Conservation (phyloP, 1,140 invertebrate species). For the Ruditapes philippinarum region DNA sequence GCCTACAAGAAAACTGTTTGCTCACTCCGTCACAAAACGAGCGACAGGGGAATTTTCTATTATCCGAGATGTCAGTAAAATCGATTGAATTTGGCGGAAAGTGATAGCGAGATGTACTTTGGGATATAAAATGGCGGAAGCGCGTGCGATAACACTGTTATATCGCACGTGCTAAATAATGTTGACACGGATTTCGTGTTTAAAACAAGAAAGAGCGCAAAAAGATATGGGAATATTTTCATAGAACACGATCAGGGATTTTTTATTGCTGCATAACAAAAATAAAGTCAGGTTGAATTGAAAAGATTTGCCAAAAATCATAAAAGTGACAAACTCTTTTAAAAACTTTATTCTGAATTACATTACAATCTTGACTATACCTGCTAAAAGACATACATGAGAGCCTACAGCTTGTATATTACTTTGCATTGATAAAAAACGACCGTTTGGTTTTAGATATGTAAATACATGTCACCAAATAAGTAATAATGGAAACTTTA, state of each 20-base stretch:
- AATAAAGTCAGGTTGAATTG: neutral
- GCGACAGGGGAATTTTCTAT: conserved; percentile 55
- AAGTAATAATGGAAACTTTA: too few relatives aligned
- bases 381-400: too few relatives aligned
- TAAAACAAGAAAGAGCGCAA: neutral
- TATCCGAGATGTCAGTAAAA: conserved; percentile 38
- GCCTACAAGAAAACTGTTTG: conserved; percentile 11
- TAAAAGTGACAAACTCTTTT: too few relatives aligned
- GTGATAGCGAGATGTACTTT: conserved; percentile 56
- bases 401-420: too few relatives aligned
- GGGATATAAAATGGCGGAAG: conserved; percentile 55
- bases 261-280: neutral
- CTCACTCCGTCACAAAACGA: neutral
- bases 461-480: too few relatives aligned
- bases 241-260: neutral
- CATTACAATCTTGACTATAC: too few relatives aligned
- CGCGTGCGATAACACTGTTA: conserved; percentile 58
- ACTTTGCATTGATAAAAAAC: too few relatives aligned
- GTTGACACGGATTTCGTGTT: conserved; percentile 57
- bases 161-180: conserved; percentile 64
- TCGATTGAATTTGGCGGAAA: conserved; percentile 40
- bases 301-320: conserved; percentile 7
- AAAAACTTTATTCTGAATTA: too few relatives aligned
- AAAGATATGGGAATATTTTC: conserved; percentile 2
- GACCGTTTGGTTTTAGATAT: too few relatives aligned